Conservation (phyloP, 2,113 vertebrate species). For the Cephalopterus ornatus region DNA sequence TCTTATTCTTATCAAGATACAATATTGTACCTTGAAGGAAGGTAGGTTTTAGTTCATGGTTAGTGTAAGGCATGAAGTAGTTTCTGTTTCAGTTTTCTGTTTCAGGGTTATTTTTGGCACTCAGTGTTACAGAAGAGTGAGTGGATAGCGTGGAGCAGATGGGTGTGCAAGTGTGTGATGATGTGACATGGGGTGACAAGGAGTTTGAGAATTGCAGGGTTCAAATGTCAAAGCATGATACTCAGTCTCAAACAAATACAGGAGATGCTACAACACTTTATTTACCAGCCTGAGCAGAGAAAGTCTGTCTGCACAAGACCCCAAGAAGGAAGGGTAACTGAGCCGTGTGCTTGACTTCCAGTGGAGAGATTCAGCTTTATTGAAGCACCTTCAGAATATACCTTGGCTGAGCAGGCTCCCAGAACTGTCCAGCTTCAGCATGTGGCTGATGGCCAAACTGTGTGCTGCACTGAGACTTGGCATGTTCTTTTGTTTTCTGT, state of each 20-base stretch:
- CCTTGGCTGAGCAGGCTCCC: background rate
- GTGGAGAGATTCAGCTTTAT: background rate
- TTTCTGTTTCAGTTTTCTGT: background rate
- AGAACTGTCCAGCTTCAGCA: background rate
- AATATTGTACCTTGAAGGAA: background rate
- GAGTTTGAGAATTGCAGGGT: background rate
- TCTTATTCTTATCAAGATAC: background rate
- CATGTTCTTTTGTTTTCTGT: background rate
- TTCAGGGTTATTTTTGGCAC: background rate
- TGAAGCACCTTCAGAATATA: background rate
- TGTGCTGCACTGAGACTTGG: background rate
- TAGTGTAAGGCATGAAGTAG: background rate
- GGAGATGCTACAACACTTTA: background rate
- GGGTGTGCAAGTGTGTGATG: background rate
- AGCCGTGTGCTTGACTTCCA: background rate
- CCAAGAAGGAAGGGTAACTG: background rate
- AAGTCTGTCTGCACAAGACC: background rate
- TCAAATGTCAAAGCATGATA: background rate
- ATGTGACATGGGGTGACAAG: fast-evolving
- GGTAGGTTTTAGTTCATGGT: background rate
- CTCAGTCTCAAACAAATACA: background rate
- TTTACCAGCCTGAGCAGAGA: background rate
- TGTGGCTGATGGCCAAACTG: background rate
- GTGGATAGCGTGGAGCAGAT: background rate
- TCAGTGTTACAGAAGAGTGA: background rate